Conservation (phyloP, 2,113 vertebrate genomes). For the Ceyx margarethae region DNA sequence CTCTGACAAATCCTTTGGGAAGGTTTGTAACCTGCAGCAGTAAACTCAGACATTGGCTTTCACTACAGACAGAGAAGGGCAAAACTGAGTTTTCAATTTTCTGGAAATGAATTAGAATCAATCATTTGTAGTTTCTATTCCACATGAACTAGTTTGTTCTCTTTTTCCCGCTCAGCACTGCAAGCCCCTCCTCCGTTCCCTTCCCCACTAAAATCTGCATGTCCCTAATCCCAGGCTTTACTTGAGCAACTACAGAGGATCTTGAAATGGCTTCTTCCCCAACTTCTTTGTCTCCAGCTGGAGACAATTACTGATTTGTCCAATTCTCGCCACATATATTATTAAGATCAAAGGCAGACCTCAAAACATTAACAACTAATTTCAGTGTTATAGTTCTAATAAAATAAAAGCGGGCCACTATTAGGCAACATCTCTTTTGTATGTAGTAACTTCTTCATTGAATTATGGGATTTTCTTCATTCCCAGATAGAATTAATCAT, state of each 20-base stretch:
- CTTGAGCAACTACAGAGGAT: slow-evolving; percentile 39
- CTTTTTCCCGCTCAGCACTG: neutral
- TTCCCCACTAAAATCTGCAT: neutral
- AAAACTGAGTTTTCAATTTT: neutral
- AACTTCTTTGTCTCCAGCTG: slow-evolving; percentile 41
- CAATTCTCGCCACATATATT: slow-evolving; percentile 48
- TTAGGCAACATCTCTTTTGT: slow-evolving; percentile 56
- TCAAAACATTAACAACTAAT: slow-evolving; percentile 61
- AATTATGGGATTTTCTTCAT: slow-evolving; percentile 46
- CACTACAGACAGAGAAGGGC: neutral
- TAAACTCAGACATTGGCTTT: neutral
- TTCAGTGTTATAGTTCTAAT: slow-evolving; percentile 57
- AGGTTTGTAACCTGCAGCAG: neutral
- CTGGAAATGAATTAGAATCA: neutral
- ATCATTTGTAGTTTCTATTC: neutral
- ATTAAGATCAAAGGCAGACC: slow-evolving; percentile 55
- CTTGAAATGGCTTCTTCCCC: slow-evolving; percentile 44
- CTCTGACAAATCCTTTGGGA: neutral
- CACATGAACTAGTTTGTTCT: neutral
- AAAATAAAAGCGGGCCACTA: slow-evolving; percentile 12
- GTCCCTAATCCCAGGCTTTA: slow-evolving; percentile 36
- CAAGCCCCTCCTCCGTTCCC: neutral
- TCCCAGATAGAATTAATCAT: slow-evolving; percentile 57
- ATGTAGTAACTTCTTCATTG: slow-evolving; percentile 53
- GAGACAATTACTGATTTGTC: slow-evolving; percentile 49